Evolutionary conservation across 1,140 invertebrate species (phyloP).

Genomic region (Caenorhabditis tropicalis): DNA sequence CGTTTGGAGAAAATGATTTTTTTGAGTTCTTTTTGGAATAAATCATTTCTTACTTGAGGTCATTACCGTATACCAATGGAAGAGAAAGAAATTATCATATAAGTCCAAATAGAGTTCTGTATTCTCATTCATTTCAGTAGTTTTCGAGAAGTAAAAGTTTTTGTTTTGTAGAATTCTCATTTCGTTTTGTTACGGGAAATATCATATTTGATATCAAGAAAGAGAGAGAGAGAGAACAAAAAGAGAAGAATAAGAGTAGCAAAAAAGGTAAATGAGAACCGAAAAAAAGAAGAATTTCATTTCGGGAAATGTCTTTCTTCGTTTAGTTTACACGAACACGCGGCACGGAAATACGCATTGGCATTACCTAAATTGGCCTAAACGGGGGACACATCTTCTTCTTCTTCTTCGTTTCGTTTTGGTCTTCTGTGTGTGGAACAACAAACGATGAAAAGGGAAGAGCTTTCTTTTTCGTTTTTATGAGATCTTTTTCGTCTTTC

Average conservation of each 20-base stretch:
- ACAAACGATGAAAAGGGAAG: slow-evolving; percentile 6
- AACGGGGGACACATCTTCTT: background rate
- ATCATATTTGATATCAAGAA: too few relatives aligned
- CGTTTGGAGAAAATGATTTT: background rate
- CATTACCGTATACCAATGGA: too few relatives aligned
- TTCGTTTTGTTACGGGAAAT: too few relatives aligned
- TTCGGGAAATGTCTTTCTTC: background rate
- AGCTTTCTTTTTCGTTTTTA: slow-evolving; percentile 20
- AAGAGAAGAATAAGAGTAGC: background rate
- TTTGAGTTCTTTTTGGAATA: too few relatives aligned
- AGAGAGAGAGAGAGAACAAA: too few relatives aligned
- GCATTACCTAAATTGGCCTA: slow-evolving; percentile 42
- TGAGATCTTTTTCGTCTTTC: slow-evolving; percentile 11
- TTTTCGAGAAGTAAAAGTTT: too few relatives aligned
- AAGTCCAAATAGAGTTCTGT: too few relatives aligned
- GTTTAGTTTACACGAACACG: background rate
- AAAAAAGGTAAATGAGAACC: background rate
- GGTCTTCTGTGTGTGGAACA: background rate
- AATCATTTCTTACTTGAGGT: too few relatives aligned
- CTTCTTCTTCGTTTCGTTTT: background rate
- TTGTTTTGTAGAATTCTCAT: too few relatives aligned
- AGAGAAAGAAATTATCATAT: too few relatives aligned
- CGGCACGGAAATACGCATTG: slow-evolving; percentile 1
- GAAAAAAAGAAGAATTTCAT: background rate
- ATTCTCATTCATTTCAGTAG: too few relatives aligned